A percentile compares a stretch with the other conserved stretches of the same genome.
phyloP scores from a whole-genome alignment of 2,113 vertebrate genomes.

The Silurus glanis region DNA sequence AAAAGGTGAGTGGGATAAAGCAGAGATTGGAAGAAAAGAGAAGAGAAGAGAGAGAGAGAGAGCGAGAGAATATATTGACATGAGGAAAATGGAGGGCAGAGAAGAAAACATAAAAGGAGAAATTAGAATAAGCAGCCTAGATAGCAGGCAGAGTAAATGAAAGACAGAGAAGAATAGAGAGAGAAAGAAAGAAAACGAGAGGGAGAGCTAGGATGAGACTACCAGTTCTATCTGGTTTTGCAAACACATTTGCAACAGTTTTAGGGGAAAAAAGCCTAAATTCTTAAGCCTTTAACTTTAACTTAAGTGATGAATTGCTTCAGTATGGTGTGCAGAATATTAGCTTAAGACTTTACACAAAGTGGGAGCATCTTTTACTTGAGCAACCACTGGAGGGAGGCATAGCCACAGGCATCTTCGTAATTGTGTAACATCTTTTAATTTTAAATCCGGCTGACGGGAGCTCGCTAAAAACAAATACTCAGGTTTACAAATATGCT shows the following conservation, averaged over 20 bases:
- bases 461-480: neutral
- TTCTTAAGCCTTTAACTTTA: neutral
- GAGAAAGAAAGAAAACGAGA: neutral
- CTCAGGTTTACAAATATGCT: neutral
- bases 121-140: constrained; percentile 29
- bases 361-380: constrained; percentile 16
- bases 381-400: constrained; percentile 50
- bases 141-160: constrained; percentile 22
- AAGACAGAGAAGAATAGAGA: neutral
- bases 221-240: neutral
- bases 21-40: neutral
- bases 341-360: constrained; percentile 1
- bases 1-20: constrained; percentile 16
- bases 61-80: constrained; percentile 11
- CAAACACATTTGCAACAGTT: constrained; percentile 9
- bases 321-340: neutral
- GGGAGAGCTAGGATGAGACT: neutral
- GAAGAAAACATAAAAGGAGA: constrained; percentile 19
- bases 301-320: constrained; percentile 17
- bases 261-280: neutral
- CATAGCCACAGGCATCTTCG: constrained; percentile 26
- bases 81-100: constrained; percentile 19
- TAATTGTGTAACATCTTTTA: constrained; percentile 1
- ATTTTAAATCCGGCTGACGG: neutral
- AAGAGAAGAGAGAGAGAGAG: constrained; percentile 13